phyloP scores from a whole-genome alignment of 2,797 vertebrate species.

The Monodelphis domestica region DNA sequence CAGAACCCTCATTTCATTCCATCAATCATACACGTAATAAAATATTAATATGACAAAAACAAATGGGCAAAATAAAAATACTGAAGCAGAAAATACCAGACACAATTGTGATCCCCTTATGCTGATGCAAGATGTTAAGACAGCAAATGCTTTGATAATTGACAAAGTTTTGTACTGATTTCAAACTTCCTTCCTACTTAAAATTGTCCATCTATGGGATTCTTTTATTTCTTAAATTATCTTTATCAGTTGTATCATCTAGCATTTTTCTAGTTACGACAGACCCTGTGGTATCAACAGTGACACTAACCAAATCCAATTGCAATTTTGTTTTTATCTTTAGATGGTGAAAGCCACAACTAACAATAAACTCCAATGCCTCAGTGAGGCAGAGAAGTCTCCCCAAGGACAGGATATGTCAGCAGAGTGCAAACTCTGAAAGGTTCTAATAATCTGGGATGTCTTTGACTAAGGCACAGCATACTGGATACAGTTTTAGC shows the following conservation, averaged over 20 bases:
- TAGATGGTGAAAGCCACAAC: not conserved
- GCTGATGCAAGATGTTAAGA: not conserved
- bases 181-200: not conserved
- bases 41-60: constrained; percentile 5
- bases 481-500: not conserved
- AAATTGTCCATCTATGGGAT: not conserved
- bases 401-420: not conserved
- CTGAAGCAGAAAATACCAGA: not conserved
- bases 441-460: not conserved
- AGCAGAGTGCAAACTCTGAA: not conserved
- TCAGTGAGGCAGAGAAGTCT: not conserved
- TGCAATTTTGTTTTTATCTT: not conserved
- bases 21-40: not conserved
- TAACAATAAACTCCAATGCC: not conserved
- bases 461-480: not conserved
- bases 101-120: not conserved
- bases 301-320: not conserved
- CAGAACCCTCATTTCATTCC: not conserved
- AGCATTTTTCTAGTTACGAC: not conserved
- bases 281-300: not conserved
- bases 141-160: not conserved
- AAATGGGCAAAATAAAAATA: not conserved
- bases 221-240: not conserved
- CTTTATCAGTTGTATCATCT: not conserved
- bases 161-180: not conserved